Base-by-base conservation (phyloP, 92 coral and sea anemone species). In the Porites rus region DNA sequence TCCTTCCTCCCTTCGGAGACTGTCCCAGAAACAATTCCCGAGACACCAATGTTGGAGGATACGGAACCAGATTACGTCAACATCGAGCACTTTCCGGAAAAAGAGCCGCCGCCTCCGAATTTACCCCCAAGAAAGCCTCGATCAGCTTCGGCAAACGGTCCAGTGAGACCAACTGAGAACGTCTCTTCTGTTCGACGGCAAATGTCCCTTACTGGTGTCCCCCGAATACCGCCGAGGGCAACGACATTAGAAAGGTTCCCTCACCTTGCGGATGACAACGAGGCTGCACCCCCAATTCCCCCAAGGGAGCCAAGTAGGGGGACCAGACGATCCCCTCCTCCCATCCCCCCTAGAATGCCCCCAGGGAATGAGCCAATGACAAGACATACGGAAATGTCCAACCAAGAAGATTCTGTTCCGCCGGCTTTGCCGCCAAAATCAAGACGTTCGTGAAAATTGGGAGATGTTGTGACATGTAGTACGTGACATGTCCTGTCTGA, bases 41-140 rank as follows among this genome's bases (percentile, higher is more conserved):
- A 94, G 84, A 82, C 92, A 19, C 94, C 96, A 80, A n/a, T 43
- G 77, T 18, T 72, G 65, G 93, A 90, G 67, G 96, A 95, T 59
- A 61, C 81, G 22, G 98, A 93, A 71, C 98, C 94, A 14, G 98
- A 95, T 70, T 95, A 95, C 63, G 96, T 90, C 31, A 94, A 94
- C 93, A 93, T 95, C 80, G 92, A 92, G 65, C 87, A 92, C 91
- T 92, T 94, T 90, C 98, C 96, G 51, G 92, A 91, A 70, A 89
- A 92, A 70, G 97, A 93, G 28, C 82, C 83, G 19, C 88, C 88
- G 28, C 96, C 99, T 6, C 96, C 99, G 17, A 61, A 75, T n/a
- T 73, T 95, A 52, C 98, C 98, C 16, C 98, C 98, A 25, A 54
- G 98, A 31, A 91, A 86, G 89, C 94, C 89, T 58, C 86, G 98